phyloP scores from a whole-genome alignment of 1,140 invertebrate species.

The Panagrolaimus sp. region DNA sequence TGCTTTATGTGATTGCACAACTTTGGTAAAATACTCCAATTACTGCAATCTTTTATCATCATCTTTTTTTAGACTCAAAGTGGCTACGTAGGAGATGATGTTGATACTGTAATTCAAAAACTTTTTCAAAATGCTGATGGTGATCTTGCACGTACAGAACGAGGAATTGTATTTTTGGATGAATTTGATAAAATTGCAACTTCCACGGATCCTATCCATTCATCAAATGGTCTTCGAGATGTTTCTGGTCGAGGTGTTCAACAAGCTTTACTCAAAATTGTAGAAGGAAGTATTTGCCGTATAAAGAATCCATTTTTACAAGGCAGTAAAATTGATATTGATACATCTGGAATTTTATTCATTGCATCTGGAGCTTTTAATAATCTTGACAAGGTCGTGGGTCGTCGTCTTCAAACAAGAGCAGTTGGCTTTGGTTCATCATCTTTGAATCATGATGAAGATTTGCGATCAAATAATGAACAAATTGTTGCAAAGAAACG shows the following conservation, averaged over 20 bases:
- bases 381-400: slow-evolving; percentile 86
- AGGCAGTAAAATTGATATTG: slow-evolving; percentile 82
- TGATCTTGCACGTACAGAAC: slow-evolving; percentile 79
- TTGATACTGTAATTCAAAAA: slow-evolving; percentile 97
- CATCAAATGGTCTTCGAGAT: slow-evolving; percentile 65
- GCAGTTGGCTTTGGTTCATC: slow-evolving; percentile 60
- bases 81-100: slow-evolving; percentile 98
- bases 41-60: too few relatives aligned
- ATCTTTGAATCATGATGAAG: background rate
- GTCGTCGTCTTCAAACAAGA: slow-evolving; percentile 85
- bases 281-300: slow-evolving; percentile 95
- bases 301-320: slow-evolving; percentile 73
- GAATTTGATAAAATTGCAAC: slow-evolving; percentile 99
- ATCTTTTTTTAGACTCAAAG: slow-evolving; percentile 80
- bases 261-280: slow-evolving; percentile 74
- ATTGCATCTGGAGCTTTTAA: slow-evolving; percentile 78
- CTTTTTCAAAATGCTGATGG: slow-evolving; percentile 93
- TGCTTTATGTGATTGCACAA: slow-evolving; percentile 70
- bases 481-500: slow-evolving; percentile 63
- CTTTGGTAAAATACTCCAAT: too few relatives aligned
- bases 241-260: slow-evolving; percentile 98
- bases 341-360: slow-evolving; percentile 98
- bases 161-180: slow-evolving; percentile 93
- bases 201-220: slow-evolving; percentile 76
- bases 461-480: slow-evolving; percentile 7